Percentiles rank a stretch among this genome's conserved stretches.
phyloP scores from a whole-genome alignment of 1,140 invertebrate genomes.

The Neodiprion fabricii region DNA sequence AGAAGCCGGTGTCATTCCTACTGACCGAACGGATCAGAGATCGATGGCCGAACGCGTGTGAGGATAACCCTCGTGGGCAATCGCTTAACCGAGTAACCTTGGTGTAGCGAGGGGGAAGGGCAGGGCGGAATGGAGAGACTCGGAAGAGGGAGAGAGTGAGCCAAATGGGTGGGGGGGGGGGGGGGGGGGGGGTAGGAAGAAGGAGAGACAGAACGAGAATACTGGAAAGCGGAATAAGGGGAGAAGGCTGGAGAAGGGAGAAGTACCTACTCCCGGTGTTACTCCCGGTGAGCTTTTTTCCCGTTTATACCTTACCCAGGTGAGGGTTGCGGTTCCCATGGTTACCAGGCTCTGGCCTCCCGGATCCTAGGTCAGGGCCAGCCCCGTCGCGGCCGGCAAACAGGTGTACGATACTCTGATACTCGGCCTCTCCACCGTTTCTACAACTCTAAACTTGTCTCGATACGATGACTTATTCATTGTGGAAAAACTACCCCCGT shows the following conservation, averaged over 20 bases:
- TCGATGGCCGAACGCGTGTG: not conserved
- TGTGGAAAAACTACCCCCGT: no score
- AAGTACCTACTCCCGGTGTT: not conserved
- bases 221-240: not conserved
- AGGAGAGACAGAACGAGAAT: not conserved
- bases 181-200: not conserved
- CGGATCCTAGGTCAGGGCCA: slow-evolving; percentile 27
- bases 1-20: not conserved
- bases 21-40: slow-evolving; percentile 2
- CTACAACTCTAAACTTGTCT: no score
- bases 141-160: not conserved
- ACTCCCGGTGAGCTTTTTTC: no score
- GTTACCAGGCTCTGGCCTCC: slow-evolving; percentile 32
- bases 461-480: no score
- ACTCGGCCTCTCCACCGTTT: no score
- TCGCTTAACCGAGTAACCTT: slow-evolving; percentile 9
- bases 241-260: not conserved
- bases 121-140: not conserved
- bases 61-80: not conserved
- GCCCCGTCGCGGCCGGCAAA: slow-evolving; percentile 17
- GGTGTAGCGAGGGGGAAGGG: not conserved
- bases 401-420: not conserved
- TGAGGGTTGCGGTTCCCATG: slow-evolving; percentile 38
- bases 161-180: not conserved
- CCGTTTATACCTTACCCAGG: slow-evolving; percentile 33